phyloP scores from a whole-genome alignment of 2,113 vertebrate genomes.

The Neolamprologus fasciatus region DNA sequence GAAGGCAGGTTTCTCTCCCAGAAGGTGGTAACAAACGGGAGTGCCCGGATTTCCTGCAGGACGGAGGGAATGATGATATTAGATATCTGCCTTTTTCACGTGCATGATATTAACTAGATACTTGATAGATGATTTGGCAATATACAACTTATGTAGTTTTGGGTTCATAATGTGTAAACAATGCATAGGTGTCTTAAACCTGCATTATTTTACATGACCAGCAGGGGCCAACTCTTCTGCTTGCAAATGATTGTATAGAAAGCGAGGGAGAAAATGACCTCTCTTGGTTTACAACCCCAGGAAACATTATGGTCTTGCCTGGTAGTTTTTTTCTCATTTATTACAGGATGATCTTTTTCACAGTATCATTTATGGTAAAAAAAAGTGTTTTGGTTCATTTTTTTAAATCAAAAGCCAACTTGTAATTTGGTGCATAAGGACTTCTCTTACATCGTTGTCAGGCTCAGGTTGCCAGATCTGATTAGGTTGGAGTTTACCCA shows the following conservation, averaged over 20 bases:
- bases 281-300: neutral
- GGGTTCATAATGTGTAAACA: neutral
- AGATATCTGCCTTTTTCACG: neutral
- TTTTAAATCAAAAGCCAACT: too few relatives aligned
- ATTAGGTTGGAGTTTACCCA: slow-evolving; percentile 80
- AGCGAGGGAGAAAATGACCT: neutral
- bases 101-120: neutral
- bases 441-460: slow-evolving; percentile 69
- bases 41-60: slow-evolving; percentile 81
- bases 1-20: too few relatives aligned
- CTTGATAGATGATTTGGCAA: neutral
- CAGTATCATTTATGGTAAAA: too few relatives aligned
- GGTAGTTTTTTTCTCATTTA: too few relatives aligned
- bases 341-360: too few relatives aligned
- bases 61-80: neutral
- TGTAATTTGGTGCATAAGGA: too few relatives aligned
- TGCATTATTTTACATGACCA: neutral
- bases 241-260: neutral
- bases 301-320: too few relatives aligned
- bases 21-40: slow-evolving; percentile 81
- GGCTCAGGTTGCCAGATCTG: slow-evolving; percentile 89
- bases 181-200: neutral
- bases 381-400: too few relatives aligned
- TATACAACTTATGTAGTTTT: neutral
- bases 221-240: neutral